Evolutionary conservation across 1,140 invertebrate genomes (phyloP), one percentile per base, ranked within the genome.

Genomic region (Megalopta genalis): DNA sequence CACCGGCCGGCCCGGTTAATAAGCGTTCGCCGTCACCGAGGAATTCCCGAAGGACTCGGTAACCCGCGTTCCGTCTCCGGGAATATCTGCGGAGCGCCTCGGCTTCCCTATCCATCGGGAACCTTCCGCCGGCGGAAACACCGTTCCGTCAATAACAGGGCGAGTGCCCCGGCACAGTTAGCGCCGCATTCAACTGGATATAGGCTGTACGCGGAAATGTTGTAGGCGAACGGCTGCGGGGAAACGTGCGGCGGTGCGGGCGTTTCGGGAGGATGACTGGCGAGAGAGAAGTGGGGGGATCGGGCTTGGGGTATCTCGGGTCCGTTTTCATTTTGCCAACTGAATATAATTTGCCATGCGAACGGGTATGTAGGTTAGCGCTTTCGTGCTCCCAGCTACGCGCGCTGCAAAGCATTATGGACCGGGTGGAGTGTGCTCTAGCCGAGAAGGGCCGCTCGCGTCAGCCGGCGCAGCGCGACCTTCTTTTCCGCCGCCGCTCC

Each of bases 291-390:
- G 14, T 6, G 18, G 6, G 18, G 6, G 16, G 49, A 18, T 52
- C 16, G 49, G n/a, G 42, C 64, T 49, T n/a, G n/a, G 71, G 79
- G 68, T 82, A 81, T 84, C 80, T 64, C 84, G 68, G n/a, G 79
- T 64, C 78, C 69, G 71, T 88, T 89, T 88, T 88, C 86, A 86
- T 89, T 89, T 89, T 88, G 74, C 84, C 77, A 85, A 87, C 82
- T 85, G 85, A 89, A 89, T 89, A 87, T 87, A 82, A 89, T 89
- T 88, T 89, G 71, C 85, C 84, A 65, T 85, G 77, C 78, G 85
- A 74, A 85, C 85, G 86, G 75, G 64, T 80, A 89, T 89, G 80
- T 89, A 85, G 88, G 87, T 89, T 88, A 88, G 67, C 77, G 81
- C 69, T 85, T 85, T 83, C 72, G 62, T 72, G 54, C 69, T 80